These are phyloP conservation scores for Lepidurus packardi DNA, from an alignment of 1,140 invertebrate species.

Conservation along the genomic window DNA sequence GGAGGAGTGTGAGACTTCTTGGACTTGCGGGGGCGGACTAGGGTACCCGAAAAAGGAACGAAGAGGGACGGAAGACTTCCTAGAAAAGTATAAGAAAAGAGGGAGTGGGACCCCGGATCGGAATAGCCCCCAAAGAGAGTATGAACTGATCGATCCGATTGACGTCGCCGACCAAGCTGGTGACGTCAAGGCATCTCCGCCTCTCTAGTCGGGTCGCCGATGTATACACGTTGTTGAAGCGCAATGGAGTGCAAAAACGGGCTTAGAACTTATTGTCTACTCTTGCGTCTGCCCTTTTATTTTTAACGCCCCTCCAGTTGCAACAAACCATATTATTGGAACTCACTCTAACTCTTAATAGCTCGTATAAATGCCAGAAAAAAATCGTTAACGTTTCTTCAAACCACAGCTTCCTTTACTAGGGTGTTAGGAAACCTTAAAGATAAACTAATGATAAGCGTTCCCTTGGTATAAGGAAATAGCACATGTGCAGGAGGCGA, in stretches of 20 bases:
- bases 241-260: not conserved
- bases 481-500: not conserved
- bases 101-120: not conserved
- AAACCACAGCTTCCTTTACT: constrained; percentile 1
- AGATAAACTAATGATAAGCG: not conserved
- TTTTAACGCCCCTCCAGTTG: not conserved
- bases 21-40: not conserved
- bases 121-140: not conserved
- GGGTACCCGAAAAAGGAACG: not conserved
- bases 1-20: not conserved
- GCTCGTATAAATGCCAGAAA: not conserved
- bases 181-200: not conserved
- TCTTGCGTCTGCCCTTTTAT: not conserved
- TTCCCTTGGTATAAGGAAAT: not conserved
- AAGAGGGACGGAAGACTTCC: not conserved
- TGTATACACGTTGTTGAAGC: not conserved
- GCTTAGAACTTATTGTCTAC: not conserved
- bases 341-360: not conserved
- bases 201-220: not conserved
- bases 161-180: not conserved
- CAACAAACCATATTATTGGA: not conserved
- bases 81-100: not conserved
- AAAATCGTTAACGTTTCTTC: not conserved
- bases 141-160: not conserved
- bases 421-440: not conserved